A percentile compares a stretch with the other conserved stretches of the same genome.
phyloP scores from a whole-genome alignment of 2,888 invertebrate genomes.

The Mechanitis mazaeus region DNA sequence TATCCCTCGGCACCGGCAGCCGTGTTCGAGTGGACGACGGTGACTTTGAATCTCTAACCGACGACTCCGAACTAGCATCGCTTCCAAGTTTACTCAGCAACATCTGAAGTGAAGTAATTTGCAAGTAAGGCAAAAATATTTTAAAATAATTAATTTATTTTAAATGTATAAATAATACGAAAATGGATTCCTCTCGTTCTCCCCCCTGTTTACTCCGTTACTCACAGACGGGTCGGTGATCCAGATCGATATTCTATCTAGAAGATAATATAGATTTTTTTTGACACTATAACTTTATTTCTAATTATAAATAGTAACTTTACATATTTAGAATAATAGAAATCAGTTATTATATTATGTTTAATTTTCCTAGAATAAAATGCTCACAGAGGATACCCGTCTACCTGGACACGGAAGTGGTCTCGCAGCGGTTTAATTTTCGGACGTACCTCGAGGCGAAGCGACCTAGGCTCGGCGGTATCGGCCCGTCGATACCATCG shows the following conservation, averaged over 20 bases:
- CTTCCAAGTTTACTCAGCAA: constrained; percentile 80
- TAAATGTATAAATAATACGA: not conserved
- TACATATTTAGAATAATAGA: not conserved
- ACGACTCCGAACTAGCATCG: constrained; percentile 73
- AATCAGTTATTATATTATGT: not conserved
- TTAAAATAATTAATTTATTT: not conserved
- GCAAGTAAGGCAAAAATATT: not conserved
- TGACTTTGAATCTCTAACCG: constrained; percentile 57
- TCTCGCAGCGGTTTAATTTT: too few species aligned
- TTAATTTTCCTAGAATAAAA: not conserved
- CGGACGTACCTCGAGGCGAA: too few species aligned
- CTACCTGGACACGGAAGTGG: too few species aligned
- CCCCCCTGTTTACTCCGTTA: too few species aligned
- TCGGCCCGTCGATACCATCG: too few species aligned
- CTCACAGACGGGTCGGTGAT: too few species aligned
- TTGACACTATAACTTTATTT: too few species aligned
- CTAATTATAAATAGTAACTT: too few species aligned
- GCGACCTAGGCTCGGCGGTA: too few species aligned
- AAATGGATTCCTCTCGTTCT: not conserved
- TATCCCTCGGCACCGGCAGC: constrained; percentile 73
- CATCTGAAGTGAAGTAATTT: constrained; percentile 62
- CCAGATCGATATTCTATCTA: too few species aligned
- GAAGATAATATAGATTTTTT: too few species aligned
- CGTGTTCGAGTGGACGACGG: constrained; percentile 55
- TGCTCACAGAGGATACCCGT: too few species aligned